These are phyloP conservation scores for Xiphophorus couchianus DNA, from an alignment of 2,113 vertebrate genomes.

Conservation along the genomic window DNA sequence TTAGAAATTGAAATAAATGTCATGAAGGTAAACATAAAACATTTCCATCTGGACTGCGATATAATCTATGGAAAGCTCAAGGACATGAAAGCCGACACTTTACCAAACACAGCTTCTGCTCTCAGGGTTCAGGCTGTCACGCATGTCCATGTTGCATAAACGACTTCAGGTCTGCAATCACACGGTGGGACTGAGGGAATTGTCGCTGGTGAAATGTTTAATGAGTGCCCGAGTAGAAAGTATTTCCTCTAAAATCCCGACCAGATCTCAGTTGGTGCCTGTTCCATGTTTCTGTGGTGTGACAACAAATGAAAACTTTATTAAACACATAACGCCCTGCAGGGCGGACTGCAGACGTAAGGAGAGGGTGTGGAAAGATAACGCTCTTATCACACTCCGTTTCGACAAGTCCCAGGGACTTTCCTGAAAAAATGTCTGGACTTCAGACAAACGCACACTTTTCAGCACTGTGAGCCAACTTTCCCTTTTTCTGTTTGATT, in stretches of 20 bases:
- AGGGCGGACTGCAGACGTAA: neutral
- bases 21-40: neutral
- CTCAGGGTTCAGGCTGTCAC: conserved; percentile 5
- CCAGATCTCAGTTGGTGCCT: conserved; percentile 7
- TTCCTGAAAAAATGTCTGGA: conserved; percentile 32
- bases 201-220: neutral
- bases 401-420: conserved; percentile 27
- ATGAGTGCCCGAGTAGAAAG: neutral
- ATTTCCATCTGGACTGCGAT: neutral
- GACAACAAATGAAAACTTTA: neutral
- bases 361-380: conserved; percentile 25
- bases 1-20: neutral
- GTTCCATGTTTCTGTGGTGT: neutral
- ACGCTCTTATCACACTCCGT: conserved; percentile 34
- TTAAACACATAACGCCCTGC: neutral
- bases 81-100: neutral
- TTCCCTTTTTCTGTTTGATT: neutral
- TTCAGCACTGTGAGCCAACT: conserved; percentile 8
- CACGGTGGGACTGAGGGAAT: neutral
- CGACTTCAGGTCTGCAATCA: conserved; percentile 11
- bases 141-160: conserved; percentile 2
- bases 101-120: neutral
- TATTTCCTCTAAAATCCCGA: conserved; percentile 7
- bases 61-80: neutral
- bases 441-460: neutral